Conservation (phyloP, 2,113 vertebrate genomes). For the Suricata suricatta region DNA sequence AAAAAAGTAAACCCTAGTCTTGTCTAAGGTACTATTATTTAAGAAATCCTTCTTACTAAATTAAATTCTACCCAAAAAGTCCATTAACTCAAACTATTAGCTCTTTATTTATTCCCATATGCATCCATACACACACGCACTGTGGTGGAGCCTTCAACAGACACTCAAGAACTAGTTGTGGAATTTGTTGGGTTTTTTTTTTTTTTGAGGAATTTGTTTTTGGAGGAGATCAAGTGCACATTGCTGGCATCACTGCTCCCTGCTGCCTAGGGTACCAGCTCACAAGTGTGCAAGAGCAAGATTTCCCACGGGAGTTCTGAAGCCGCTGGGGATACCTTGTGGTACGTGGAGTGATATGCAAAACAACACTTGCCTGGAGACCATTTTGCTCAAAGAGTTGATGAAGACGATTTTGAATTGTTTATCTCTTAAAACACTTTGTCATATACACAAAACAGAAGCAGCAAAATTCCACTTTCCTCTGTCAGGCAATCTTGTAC, state of each 20-base stretch:
- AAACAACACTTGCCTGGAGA: background rate
- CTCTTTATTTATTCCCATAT: background rate
- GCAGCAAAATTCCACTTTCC: background rate
- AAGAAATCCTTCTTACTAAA: background rate
- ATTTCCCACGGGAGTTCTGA: background rate
- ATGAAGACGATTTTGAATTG: background rate
- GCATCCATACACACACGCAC: accelerated
- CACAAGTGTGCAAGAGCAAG: background rate
- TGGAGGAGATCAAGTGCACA: background rate
- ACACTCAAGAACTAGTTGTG: background rate
- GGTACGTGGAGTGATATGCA: background rate
- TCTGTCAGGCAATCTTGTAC: background rate
- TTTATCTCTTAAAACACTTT: slow-evolving; percentile 23
- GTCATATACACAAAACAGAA: background rate
- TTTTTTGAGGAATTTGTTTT: background rate
- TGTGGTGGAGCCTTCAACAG: background rate
- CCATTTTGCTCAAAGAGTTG: background rate
- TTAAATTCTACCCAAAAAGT: background rate
- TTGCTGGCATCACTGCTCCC: background rate
- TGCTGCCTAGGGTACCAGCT: background rate
- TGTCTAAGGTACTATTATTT: background rate
- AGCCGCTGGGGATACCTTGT: background rate
- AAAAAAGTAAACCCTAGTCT: background rate
- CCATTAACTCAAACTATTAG: background rate
- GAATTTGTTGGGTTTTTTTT: background rate